A percentile compares a stretch with the other conserved stretches of the same genome.
Conservation (phyloP, 2,797 vertebrate genomes). For the Argentina silus region DNA sequence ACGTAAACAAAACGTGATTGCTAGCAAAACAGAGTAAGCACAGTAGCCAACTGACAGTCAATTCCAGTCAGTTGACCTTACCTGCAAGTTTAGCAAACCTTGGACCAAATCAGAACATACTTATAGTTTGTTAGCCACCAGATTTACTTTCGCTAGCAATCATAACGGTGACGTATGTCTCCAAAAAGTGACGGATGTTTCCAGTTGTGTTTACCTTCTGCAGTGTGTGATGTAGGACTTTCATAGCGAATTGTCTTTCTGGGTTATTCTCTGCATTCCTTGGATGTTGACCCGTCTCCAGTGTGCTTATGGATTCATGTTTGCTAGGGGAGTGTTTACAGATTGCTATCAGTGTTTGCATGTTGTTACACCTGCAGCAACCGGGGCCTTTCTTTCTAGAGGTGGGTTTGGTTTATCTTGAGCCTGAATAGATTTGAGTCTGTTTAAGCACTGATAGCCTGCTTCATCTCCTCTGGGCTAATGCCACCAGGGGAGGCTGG, state of each 20-base stretch:
- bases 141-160: no score
- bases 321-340: slow-evolving; percentile 54
- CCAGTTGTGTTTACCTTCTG: no score
- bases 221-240: no score
- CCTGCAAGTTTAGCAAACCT: no score
- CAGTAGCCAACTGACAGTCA: no score
- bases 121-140: no score
- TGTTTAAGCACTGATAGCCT: slow-evolving; percentile 42
- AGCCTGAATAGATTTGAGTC: slow-evolving; percentile 53
- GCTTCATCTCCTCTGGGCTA: slow-evolving; percentile 50
- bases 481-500: slow-evolving; percentile 8
- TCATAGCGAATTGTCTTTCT: neutral
- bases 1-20: no score
- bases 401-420: slow-evolving; percentile 59
- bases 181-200: no score
- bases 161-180: no score
- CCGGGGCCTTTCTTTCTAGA: slow-evolving; percentile 39
- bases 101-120: no score
- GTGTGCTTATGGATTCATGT: slow-evolving; percentile 46
- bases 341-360: slow-evolving; percentile 65
- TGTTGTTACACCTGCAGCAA: slow-evolving; percentile 57
- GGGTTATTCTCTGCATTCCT: neutral
- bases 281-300: slow-evolving; percentile 25
- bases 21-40: no score
- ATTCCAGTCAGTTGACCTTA: no score